Evolutionary conservation across 2,797 vertebrate species (phyloP).

Genomic region (Sciurus carolinensis): DNA sequence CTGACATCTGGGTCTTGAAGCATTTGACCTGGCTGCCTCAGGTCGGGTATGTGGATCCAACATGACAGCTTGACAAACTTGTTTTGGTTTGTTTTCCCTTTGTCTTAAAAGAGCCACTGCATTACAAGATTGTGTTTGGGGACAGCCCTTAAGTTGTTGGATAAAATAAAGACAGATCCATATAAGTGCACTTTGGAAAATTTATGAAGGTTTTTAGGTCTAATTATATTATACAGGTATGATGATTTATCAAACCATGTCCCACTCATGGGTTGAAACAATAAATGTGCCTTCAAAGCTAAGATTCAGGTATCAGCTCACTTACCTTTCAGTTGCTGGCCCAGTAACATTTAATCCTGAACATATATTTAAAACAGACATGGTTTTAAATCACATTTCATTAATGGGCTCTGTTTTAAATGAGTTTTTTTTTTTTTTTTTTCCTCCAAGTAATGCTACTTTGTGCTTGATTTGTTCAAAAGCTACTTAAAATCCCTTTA

Average conservation of each 20-base stretch:
- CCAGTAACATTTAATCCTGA: constrained; percentile 73
- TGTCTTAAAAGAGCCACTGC: constrained; percentile 3
- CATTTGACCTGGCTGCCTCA: background rate
- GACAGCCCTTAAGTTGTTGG: background rate
- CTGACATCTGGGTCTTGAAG: constrained; percentile 3
- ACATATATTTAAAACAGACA: constrained; percentile 77
- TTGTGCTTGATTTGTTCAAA: constrained; percentile 75
- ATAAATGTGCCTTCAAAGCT: constrained; percentile 70
- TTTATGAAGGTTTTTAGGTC: constrained; percentile 17
- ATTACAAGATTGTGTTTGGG: background rate
- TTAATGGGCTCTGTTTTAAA: constrained; percentile 79
- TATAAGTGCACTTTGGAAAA: constrained; percentile 66
- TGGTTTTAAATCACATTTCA: constrained; percentile 74
- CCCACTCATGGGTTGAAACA: constrained; percentile 57
- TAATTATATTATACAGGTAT: constrained; percentile 47
- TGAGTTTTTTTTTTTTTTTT: constrained; percentile 72
- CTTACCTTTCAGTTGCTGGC: constrained; percentile 66
- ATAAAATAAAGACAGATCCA: constrained; percentile 53
- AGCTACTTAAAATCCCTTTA: constrained; percentile 69
- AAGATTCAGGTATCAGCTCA: constrained; percentile 61
- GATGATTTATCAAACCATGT: constrained; percentile 64
- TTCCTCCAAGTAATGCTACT: constrained; percentile 73
- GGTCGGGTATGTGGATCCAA: background rate
- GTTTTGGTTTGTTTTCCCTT: background rate
- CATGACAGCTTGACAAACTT: background rate